These are phyloP conservation scores for Gadopsis marmoratus DNA, from an alignment of 2,797 vertebrate genomes.

Conservation along the genomic window DNA sequence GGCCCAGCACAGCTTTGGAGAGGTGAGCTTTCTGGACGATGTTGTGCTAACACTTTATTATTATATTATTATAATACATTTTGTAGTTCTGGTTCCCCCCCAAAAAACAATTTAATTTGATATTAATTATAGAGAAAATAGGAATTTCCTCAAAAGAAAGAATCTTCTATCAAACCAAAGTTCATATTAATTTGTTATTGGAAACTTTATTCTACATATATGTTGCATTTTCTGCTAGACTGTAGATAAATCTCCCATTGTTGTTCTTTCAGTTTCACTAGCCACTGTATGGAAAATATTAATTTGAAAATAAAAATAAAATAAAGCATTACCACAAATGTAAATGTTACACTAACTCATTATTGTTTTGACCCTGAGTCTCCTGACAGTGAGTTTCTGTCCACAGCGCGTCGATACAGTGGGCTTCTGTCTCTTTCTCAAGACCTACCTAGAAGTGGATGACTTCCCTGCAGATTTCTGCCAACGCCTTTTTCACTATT, in stretches of 20 bases:
- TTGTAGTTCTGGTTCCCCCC: neutral
- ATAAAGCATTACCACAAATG: neutral
- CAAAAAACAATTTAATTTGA: neutral
- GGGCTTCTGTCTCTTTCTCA: slow-evolving; percentile 90
- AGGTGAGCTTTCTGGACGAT: slow-evolving; percentile 78
- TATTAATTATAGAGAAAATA: neutral
- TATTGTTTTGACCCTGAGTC: slow-evolving; percentile 1
- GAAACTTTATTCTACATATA: too few relatives aligned
- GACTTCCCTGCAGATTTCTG: slow-evolving; percentile 87
- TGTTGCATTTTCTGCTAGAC: too few relatives aligned
- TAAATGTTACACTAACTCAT: neutral
- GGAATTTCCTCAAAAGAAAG: too few relatives aligned
- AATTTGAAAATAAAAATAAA: neutral
- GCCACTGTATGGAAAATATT: too few relatives aligned
- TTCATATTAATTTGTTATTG: too few relatives aligned
- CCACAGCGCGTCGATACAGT: slow-evolving; percentile 84
- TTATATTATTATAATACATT: too few relatives aligned
- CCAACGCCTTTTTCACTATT: slow-evolving; percentile 88
- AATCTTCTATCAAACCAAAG: too few relatives aligned
- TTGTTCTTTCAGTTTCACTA: too few relatives aligned
- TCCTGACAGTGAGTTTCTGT: neutral
- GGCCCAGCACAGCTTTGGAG: slow-evolving; percentile 82
- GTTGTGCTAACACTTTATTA: neutral
- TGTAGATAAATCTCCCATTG: too few relatives aligned
- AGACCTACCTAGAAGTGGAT: slow-evolving; percentile 89